Percentiles rank a stretch among this genome's conserved stretches.
phyloP scores from a whole-genome alignment of 2,888 invertebrate genomes.

The Eumerus sabulonum region DNA sequence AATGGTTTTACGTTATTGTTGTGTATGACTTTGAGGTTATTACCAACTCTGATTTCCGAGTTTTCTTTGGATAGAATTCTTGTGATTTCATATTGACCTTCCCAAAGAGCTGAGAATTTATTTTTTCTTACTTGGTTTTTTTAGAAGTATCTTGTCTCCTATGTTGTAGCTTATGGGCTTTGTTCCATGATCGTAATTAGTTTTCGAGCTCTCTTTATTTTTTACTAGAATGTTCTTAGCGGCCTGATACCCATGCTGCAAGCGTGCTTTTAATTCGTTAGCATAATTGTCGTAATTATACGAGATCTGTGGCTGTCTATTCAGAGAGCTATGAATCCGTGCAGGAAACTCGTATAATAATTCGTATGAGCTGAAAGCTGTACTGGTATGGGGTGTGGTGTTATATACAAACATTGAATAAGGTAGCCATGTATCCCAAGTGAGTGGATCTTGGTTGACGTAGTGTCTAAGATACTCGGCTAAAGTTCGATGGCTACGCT shows the following conservation, averaged over 20 bases:
- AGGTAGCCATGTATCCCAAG: constrained; percentile 73
- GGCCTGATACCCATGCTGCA: too few relatives aligned
- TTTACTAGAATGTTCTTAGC: neutral
- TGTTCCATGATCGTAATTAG: neutral
- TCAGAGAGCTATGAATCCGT: neutral
- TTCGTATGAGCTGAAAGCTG: constrained; percentile 1
- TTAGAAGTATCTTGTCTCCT: constrained; percentile 2
- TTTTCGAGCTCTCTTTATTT: neutral
- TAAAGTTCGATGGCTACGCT: constrained; percentile 73
- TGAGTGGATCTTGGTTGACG: constrained; percentile 70
- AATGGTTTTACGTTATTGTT: too few relatives aligned
- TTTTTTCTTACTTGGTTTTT: constrained; percentile 15
- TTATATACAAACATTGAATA: constrained; percentile 72
- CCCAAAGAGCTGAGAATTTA: constrained; percentile 6
- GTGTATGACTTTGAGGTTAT: too few relatives aligned
- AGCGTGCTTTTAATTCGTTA: too few relatives aligned
- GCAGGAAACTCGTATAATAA: constrained; percentile 4
- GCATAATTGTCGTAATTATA: constrained; percentile 12
- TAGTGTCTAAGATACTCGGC: constrained; percentile 72
- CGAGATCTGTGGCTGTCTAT: neutral
- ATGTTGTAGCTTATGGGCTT: neutral
- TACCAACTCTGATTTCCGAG: too few relatives aligned
- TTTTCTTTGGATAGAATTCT: too few relatives aligned
- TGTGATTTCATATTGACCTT: neutral
- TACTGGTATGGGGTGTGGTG: constrained; percentile 69